Evolutionary conservation across 2,888 invertebrate genomes (phyloP), one percentile per base, ranked within the genome.

Genomic region (Cosmorhoe ocellata): DNA sequence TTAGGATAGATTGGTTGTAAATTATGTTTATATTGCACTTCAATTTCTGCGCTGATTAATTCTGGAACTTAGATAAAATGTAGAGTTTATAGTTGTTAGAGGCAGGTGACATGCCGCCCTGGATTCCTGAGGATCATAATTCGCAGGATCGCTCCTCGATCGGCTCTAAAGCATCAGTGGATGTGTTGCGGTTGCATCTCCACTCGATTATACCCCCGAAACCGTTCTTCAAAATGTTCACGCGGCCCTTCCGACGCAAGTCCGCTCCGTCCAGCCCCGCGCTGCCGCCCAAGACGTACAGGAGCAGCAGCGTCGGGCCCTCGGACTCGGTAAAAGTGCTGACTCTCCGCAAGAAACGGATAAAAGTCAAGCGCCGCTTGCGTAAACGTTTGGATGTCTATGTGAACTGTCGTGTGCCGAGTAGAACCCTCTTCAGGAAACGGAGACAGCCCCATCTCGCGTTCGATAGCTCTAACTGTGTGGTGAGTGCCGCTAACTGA

Each of bases 161-260:
- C 70, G 86, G 84, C 58, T 91, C 91, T 31, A 87, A 87, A 73
- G 77, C 91, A 52, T 90, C 92, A 54, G 64, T 90, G 71, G 87
- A 90, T 61, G 79, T 83, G 58, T 79, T 91, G 69, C 90, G 91
- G 76, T 85, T 91, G 69, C 90, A 90, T 59, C 91, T 92, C 56
- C 92, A 92, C 68, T 90, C 90, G 42, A 89, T 90, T 69, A 81
- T 91, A 63, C 92, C 92, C 34, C 90, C 91, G 73, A 81, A 86
- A 77, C 91, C 92, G 64, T 90, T 94, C 82, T 93, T 93, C 77
- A 92, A 91, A 79, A 84, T 94, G 71, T 91, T 94, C 65, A 90
- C 92, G 60, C 91, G 93, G 67, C 94, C 94, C 31, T 94, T 94
- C 79, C 89, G 93, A 59, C 92, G 94, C 81, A 93, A 93, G 81